Evolutionary conservation across 1,140 invertebrate species (phyloP).

Genomic region (Lepidurus couesii): DNA sequence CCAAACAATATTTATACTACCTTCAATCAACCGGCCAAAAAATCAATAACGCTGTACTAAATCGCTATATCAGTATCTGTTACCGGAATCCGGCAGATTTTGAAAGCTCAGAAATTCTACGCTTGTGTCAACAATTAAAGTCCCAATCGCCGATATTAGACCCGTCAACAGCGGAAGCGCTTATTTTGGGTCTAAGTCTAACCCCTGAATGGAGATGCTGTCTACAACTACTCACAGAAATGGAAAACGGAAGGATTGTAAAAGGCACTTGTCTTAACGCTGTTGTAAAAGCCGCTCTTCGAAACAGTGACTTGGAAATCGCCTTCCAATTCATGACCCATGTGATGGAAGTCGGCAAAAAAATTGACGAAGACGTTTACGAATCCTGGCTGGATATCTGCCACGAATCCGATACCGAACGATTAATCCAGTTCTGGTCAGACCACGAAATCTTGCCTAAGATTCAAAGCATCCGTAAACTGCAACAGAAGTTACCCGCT

Average conservation of each 20-base stretch:
- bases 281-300: slow-evolving; percentile 52
- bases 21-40: background rate
- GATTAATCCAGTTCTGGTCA: slow-evolving; percentile 33
- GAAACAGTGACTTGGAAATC: slow-evolving; percentile 49
- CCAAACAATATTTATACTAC: background rate
- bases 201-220: slow-evolving; percentile 58
- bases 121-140: slow-evolving; percentile 50
- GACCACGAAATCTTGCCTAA: slow-evolving; percentile 37
- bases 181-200: slow-evolving; percentile 55
- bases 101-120: slow-evolving; percentile 52
- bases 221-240: slow-evolving; percentile 54
- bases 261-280: slow-evolving; percentile 45
- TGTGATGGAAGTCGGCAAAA: slow-evolving; percentile 43
- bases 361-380: slow-evolving; percentile 48
- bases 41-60: slow-evolving; percentile 38
- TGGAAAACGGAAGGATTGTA: slow-evolving; percentile 46
- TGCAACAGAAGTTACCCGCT: slow-evolving; percentile 13
- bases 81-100: slow-evolving; percentile 42
- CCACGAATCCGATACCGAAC: slow-evolving; percentile 29
- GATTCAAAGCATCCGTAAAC: slow-evolving; percentile 20
- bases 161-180: slow-evolving; percentile 50
- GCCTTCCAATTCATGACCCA: slow-evolving; percentile 51
- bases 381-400: slow-evolving; percentile 28
- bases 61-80: slow-evolving; percentile 35
- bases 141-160: slow-evolving; percentile 55